Conservation (phyloP, 2,888 invertebrate genomes). For the Tenodera sinensis region DNA sequence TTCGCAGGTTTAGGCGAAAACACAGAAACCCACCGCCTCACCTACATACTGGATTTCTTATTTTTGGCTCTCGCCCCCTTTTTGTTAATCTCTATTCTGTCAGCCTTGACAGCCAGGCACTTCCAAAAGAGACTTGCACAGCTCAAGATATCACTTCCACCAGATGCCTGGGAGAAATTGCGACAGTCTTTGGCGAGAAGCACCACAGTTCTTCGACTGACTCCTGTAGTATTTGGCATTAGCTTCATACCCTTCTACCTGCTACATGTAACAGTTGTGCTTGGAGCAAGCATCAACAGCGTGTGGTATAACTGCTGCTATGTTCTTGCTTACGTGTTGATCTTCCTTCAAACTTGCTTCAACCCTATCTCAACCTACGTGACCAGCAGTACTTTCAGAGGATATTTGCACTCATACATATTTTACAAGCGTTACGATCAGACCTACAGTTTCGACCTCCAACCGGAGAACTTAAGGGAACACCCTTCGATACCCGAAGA, state of each 20-base stretch:
- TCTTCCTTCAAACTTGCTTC: neutral
- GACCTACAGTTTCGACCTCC: neutral
- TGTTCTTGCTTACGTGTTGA: neutral
- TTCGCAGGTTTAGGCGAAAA: fast-evolving
- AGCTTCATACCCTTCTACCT: neutral
- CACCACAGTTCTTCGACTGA: neutral
- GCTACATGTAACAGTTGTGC: neutral
- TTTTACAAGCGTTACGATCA: neutral
- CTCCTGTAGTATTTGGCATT: neutral
- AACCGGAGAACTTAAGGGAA: neutral
- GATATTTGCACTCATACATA: neutral
- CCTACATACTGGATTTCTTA: neutral
- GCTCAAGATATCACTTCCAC: neutral
- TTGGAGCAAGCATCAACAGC: neutral
- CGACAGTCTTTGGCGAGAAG: neutral
- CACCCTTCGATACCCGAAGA: neutral
- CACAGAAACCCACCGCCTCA: neutral
- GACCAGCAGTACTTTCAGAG: neutral
- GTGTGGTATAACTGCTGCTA: neutral
- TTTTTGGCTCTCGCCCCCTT: neutral
- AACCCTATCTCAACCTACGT: neutral
- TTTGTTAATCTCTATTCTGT: neutral
- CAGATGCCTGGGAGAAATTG: neutral
- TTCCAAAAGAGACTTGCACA: neutral
- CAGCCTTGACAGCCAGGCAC: neutral